Evolutionary conservation across 2,888 invertebrate species (phyloP).

Genomic region (Chelonus formosanus): DNA sequence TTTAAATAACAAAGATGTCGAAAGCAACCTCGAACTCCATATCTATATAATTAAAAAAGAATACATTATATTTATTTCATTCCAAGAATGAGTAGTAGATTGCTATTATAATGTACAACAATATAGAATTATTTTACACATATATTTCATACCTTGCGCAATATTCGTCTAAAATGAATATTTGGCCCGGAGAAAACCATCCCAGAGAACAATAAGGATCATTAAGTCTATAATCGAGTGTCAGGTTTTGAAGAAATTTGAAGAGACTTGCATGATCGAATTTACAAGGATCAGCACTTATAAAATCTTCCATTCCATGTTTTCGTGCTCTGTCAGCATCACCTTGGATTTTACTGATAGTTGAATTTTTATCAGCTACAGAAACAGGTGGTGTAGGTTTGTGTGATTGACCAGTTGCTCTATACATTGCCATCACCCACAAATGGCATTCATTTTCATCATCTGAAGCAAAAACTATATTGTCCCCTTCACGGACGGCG

Average conservation of each 20-base stretch:
- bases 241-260: conserved; percentile 88
- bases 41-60: conserved; percentile 65
- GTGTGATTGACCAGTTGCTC: conserved; percentile 99
- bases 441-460: conserved; percentile 98
- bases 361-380: conserved; percentile 83
- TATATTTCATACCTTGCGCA: conserved; percentile 75
- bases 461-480: conserved; percentile 93
- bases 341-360: conserved; percentile 89
- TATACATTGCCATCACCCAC: conserved; percentile 99
- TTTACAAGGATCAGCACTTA: conserved; percentile 98
- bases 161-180: conserved; percentile 97
- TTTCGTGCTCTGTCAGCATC: conserved; percentile 96
- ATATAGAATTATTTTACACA: background rate
- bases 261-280: conserved; percentile 96
- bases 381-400: conserved; percentile 96
- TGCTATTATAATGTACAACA: too few relatives aligned
- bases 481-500: conserved; percentile 97
- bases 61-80: too few relatives aligned
- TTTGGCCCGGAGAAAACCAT: conserved; percentile 99
- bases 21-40: conserved; percentile 96
- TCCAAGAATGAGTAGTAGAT: background rate
- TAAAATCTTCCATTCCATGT: conserved; percentile 99
- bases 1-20: conserved; percentile 95
- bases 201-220: conserved; percentile 99
- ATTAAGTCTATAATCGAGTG: conserved; percentile 93